Evolutionary conservation across 30 jellyfish, hydroid and myxozoan genomes (phyloP).

Genomic region (Catostylus mosaicus): DNA sequence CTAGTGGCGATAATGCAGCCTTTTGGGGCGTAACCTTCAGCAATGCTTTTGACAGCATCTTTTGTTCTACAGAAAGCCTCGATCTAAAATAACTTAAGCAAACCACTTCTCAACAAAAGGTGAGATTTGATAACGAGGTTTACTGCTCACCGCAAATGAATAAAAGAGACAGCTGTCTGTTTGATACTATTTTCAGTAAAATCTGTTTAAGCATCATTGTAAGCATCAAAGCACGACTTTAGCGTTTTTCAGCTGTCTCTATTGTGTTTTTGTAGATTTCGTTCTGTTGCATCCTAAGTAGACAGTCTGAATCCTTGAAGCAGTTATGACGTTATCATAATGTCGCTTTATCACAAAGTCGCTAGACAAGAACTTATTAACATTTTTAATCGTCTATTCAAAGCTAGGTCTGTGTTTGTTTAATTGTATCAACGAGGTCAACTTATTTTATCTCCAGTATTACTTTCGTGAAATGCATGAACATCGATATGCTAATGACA

Average conservation of each 20-base stretch:
- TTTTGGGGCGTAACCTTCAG: too few species aligned
- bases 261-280: not conserved
- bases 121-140: not conserved
- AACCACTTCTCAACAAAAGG: not conserved
- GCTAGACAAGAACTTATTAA: not conserved
- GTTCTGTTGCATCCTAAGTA: not conserved
- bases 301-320: not conserved
- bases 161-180: not conserved
- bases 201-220: not conserved
- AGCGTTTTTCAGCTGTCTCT: not conserved
- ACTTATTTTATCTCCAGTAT: not conserved
- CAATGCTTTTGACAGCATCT: too few species aligned
- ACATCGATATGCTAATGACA: not conserved
- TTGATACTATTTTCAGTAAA: constrained; percentile 12
- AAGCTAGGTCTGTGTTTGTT: not conserved
- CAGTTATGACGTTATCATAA: not conserved
- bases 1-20: too few species aligned
- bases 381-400: not conserved
- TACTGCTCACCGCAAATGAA: not conserved
- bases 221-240: not conserved
- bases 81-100: not conserved
- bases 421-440: constrained; percentile 8
- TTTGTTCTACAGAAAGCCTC: not conserved
- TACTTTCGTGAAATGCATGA: not conserved
- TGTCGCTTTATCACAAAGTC: not conserved